These are phyloP conservation scores for Myotis planiceps DNA, from an alignment of 2,797 vertebrate species.

Conservation along the genomic window DNA sequence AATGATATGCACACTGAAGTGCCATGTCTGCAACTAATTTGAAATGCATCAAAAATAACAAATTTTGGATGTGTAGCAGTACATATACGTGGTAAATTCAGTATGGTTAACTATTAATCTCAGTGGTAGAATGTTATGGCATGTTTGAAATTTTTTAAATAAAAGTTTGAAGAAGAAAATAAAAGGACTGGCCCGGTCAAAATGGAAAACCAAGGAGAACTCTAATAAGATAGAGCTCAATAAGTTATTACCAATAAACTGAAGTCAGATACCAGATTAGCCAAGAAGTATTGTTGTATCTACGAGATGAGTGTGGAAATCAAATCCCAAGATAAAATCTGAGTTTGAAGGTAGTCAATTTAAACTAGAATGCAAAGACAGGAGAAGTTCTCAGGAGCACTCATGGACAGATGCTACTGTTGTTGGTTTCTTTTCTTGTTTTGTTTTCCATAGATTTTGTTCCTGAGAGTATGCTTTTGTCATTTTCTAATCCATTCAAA, in stretches of 20 bases:
- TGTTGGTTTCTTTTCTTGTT: no score
- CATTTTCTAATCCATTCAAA: background rate
- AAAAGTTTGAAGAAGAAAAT: background rate
- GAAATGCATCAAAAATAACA: background rate
- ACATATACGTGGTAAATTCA: background rate
- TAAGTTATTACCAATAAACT: background rate
- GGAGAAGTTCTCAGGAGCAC: background rate
- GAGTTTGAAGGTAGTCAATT: background rate
- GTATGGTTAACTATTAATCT: background rate
- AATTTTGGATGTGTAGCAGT: background rate
- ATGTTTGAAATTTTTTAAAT: background rate
- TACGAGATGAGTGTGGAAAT: background rate
- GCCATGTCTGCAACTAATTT: background rate
- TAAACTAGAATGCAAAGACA: background rate
- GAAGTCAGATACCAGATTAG: background rate
- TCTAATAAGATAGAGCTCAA: background rate
- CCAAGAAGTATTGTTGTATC: background rate
- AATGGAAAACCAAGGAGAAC: background rate
- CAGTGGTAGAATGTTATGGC: background rate
- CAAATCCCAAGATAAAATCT: background rate
- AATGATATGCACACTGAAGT: background rate
- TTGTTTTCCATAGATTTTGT: background rate
- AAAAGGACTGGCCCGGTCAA: background rate
- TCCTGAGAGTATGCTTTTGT: background rate
- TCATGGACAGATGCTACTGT: background rate